Evolutionary conservation across 1,140 invertebrate species (phyloP), one percentile per base, ranked within the genome.

Genomic region (Adoxophyes honmai): DNA sequence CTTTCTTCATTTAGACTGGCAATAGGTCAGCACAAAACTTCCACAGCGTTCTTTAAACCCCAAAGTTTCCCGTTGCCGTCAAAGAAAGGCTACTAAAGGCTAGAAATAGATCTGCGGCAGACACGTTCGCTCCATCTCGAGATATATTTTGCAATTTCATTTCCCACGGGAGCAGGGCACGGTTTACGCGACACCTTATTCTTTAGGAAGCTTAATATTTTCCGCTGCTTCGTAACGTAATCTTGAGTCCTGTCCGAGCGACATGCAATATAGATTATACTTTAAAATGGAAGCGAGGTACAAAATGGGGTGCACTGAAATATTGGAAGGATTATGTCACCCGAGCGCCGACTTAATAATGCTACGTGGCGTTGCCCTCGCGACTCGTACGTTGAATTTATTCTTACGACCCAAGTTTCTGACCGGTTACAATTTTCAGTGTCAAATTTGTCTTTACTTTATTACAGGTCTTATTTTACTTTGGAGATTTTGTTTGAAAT

Each of bases 71-170:
- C 39, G 16, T 16, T 28, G 10, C 42, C n/a, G 18, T 28, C 42
- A 11, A 48, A 21, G 18, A 48, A 13, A 48, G 5, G 14, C n/a
- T 44, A 13, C 14, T n/a, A 48, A 48, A 16, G 11, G 16, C 39
- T 21, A 44, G 42, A 18, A 28, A 48, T 48, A 48, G 42, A 48
- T 48, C 42, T 48, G 42, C 44, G 36, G 59, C 48, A 58, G 57
- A 70, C 62, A 62, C 59, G 66, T 64, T 62, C 62, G 55, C 65
- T 67, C 62, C 69, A 70, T 72, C 67, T 62, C 61, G 57, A 59
- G 62, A 75, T 70, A 72, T 78, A 76, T 81, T 77, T 78, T 72
- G 70, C 73, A 70, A 78, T 78, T 81, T 75, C 74, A 81, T 78
- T 78, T 81, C 74, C 73, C 75, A 39, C 11, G 64, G 51, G 75